These are phyloP conservation scores for Crioceris asparagi DNA, from an alignment of 2,888 invertebrate species.

Conservation along the genomic window DNA sequence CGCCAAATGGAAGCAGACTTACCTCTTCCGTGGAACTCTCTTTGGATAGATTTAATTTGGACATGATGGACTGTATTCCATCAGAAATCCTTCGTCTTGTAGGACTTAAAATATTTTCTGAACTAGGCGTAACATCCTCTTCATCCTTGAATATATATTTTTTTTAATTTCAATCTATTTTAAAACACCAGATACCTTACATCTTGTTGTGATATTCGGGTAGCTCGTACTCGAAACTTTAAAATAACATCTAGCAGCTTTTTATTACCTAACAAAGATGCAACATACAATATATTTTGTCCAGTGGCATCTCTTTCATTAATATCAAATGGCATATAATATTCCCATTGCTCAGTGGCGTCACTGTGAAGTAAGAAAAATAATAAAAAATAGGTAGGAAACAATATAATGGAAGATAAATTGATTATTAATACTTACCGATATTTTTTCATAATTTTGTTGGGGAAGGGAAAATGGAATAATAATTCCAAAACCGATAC, in stretches of 20 bases:
- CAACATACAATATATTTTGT: slow-evolving; percentile 83
- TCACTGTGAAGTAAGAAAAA: slow-evolving; percentile 35
- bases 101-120: slow-evolving; percentile 39
- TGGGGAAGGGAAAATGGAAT: slow-evolving; percentile 73
- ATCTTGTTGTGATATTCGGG: slow-evolving; percentile 28
- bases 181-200: slow-evolving; percentile 24
- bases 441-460: slow-evolving; percentile 51
- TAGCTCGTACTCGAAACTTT: slow-evolving; percentile 55
- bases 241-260: slow-evolving; percentile 68
- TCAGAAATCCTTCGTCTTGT: slow-evolving; percentile 68
- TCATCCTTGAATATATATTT: too few relatives aligned
- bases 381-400: neutral
- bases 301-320: slow-evolving; percentile 85
- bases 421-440: slow-evolving; percentile 33
- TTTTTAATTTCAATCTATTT: slow-evolving; percentile 2
- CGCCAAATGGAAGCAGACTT: too few relatives aligned
- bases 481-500: slow-evolving; percentile 64
- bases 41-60: slow-evolving; percentile 59
- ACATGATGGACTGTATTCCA: slow-evolving; percentile 82
- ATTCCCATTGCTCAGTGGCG: slow-evolving; percentile 65
- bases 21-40: slow-evolving; percentile 39
- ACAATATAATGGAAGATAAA: neutral
- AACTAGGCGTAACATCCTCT: slow-evolving; percentile 33
- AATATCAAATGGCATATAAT: slow-evolving; percentile 81
- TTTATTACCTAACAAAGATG: slow-evolving; percentile 73